Evolutionary conservation across 1,140 invertebrate species (phyloP).

Genomic region (Solenopsis fugax): DNA sequence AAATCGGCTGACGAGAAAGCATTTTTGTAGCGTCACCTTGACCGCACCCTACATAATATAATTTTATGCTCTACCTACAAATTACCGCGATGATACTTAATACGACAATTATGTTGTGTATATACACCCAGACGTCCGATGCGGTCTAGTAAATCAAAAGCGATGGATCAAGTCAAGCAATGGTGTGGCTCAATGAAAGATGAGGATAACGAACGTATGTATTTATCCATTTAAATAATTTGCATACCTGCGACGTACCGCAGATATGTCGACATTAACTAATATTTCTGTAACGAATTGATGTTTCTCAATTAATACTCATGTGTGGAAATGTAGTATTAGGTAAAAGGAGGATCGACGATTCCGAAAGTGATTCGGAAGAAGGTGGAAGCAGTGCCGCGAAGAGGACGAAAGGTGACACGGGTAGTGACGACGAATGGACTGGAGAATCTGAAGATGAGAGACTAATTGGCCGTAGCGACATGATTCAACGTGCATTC

Average conservation of each 20-base stretch:
- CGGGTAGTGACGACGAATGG: conserved; percentile 86
- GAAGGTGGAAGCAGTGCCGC: conserved; percentile 82
- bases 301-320: conserved; percentile 16
- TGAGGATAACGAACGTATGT: conserved; percentile 85
- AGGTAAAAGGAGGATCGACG: conserved; percentile 83
- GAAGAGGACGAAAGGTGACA: conserved; percentile 87
- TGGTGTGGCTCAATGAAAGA: conserved; percentile 92
- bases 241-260: not conserved
- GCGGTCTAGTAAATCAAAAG: conserved; percentile 92
- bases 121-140: conserved; percentile 89
- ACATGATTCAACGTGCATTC: conserved; percentile 85
- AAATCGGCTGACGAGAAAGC: too few species aligned
- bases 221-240: conserved; percentile 1
- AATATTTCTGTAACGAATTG: not conserved
- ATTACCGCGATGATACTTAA: not conserved
- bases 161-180: conserved; percentile 93
- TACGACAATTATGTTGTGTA: conserved; percentile 49
- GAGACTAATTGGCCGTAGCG: conserved; percentile 81
- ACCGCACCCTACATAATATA: not conserved
- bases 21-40: too few species aligned
- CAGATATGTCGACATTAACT: not conserved
- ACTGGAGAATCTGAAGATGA: conserved; percentile 85
- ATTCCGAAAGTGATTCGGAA: conserved; percentile 86
- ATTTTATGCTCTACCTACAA: not conserved
- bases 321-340: conserved; percentile 68